Conservation (phyloP, 2,113 vertebrate species). For the Geococcyx californianus region DNA sequence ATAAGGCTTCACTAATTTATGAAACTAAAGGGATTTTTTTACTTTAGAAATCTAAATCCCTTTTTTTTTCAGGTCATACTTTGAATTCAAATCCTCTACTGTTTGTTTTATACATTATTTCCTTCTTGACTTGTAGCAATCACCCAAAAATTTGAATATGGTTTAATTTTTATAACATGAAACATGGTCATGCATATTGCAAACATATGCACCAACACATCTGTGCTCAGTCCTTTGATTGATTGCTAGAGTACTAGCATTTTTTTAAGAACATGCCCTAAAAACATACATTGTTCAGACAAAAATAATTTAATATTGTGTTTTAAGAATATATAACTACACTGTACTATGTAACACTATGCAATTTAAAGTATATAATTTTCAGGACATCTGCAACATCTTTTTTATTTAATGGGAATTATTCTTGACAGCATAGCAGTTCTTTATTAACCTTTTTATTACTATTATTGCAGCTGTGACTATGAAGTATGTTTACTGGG, state of each 20-base stretch:
- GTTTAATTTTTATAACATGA: not conserved
- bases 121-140: not conserved
- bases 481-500: not conserved
- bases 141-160: not conserved
- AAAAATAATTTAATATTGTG: not conserved
- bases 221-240: not conserved
- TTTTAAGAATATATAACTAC: not conserved
- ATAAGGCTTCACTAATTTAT: conserved; percentile 9
- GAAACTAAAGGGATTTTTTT: conserved; percentile 4
- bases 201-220: conserved; percentile 5
- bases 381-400: not conserved
- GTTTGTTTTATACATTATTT: not conserved
- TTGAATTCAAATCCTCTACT: not conserved
- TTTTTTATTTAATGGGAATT: not conserved
- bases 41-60: not conserved
- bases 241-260: not conserved
- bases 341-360: not conserved
- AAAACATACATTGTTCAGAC: not conserved
- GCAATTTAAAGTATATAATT: not conserved
- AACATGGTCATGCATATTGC: not conserved
- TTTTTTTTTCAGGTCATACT: not conserved
- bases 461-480: not conserved
- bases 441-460: conserved; percentile 11
- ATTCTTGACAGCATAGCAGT: not conserved
- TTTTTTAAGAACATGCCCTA: not conserved